These are phyloP conservation scores for Tringa solitaria DNA, from an alignment of 2,113 vertebrate genomes.

Conservation along the genomic window DNA sequence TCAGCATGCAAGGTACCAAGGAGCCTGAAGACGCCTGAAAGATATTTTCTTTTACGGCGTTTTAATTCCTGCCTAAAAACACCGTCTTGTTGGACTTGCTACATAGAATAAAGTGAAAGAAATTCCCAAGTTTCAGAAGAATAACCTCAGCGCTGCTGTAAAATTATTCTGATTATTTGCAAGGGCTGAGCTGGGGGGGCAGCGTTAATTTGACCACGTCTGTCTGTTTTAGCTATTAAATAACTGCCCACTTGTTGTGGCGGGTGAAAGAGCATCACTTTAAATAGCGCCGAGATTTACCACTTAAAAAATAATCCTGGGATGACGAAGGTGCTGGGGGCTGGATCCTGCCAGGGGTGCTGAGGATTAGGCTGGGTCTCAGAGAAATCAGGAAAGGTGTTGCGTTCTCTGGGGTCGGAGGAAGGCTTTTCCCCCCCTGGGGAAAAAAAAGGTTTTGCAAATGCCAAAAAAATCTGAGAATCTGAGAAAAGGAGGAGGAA, in stretches of 20 bases:
- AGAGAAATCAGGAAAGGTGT: rapidly evolving
- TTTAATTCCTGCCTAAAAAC: not conserved
- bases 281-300: not conserved
- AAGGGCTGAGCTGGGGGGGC: not conserved
- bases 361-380: not conserved
- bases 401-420: not conserved
- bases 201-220: not conserved
- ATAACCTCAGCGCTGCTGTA: not conserved
- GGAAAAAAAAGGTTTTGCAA: not conserved
- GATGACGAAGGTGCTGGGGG: not conserved
- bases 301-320: not conserved
- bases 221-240: not conserved
- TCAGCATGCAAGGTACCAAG: not conserved
- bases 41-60: rapidly evolving
- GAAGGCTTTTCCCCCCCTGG: not conserved
- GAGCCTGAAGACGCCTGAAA: not conserved
- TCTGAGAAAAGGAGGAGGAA: not conserved
- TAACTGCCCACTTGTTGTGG: not conserved
- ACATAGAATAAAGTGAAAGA: not conserved
- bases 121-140: not conserved
- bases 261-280: not conserved
- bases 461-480: not conserved
- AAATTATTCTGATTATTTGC: not conserved
- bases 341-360: not conserved
- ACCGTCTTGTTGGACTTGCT: rapidly evolving